Percentiles rank a stretch among this genome's conserved stretches.
Conservation (phyloP, 2,888 invertebrate species). For the Neoaliturus tenellus region DNA sequence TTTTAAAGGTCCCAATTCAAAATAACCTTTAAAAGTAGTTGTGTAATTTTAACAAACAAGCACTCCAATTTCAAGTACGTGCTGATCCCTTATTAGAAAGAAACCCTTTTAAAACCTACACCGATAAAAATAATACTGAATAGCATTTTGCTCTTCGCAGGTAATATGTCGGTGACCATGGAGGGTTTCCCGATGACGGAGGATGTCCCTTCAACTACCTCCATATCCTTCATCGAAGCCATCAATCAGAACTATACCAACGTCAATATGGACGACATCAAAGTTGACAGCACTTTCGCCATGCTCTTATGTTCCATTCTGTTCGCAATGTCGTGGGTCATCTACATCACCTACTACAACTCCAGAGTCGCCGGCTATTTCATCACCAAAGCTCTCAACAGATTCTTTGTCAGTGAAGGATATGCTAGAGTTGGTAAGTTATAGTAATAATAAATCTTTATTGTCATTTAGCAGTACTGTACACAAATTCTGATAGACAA, state of each 20-base stretch:
- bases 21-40: too few species aligned
- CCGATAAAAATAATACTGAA: too few species aligned
- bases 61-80: too few species aligned
- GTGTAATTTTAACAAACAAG: too few species aligned
- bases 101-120: too few species aligned
- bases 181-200: constrained; percentile 22
- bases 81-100: too few species aligned
- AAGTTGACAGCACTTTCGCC: constrained; percentile 86
- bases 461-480: too few species aligned
- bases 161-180: neutral
- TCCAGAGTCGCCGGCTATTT: constrained; percentile 94
- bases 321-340: constrained; percentile 92
- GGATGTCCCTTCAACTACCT: constrained; percentile 11
- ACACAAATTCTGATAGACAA: too few species aligned
- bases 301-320: constrained; percentile 88
- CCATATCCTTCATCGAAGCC: constrained; percentile 27
- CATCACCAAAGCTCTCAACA: constrained; percentile 91
- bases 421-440: constrained; percentile 90
- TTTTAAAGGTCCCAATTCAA: too few species aligned
- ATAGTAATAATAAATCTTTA: neutral
- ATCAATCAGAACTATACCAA: constrained; percentile 57
- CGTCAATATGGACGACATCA: constrained; percentile 75
- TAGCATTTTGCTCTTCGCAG: neutral
- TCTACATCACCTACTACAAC: constrained; percentile 97
- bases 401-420: constrained; percentile 89